Base-by-base conservation (phyloP, 2,113 vertebrate species). In the Pelecanoides urinatrix region DNA sequence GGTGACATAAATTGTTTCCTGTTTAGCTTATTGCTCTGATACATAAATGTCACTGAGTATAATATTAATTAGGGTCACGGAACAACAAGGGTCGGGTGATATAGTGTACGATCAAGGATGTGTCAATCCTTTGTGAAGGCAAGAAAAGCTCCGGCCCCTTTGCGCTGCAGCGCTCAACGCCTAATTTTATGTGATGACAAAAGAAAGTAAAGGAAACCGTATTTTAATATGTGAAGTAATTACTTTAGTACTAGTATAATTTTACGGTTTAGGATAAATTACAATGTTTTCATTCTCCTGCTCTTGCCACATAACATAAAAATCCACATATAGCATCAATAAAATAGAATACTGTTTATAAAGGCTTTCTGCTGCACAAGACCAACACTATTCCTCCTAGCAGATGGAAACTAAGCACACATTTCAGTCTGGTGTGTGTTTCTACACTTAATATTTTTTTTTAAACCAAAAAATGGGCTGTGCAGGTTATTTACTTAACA, bases 1-100 rank as follows among this genome's bases (percentile, higher is more conserved):
- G 98, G 98, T 99, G 99, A 99, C 99, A 99, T 99, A 99, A 99
- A 99, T 99, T 99, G 99, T 99, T 99, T 99, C 98, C 98, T 98
- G 98, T 99, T 99, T 98, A 99, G 99, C 99, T 99, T 99, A 99
- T 99, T 98, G 98, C 99, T 98, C 97, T 97, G 98, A 98, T 98
- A 98, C 98, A 99, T 99, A 99, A 99, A 99, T 99, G 99, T 99
- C 99, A 98, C 96, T 47, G 78, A 95, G 97, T 96, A 95, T 98
- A 92, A 98, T 99, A 99, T 99, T 99, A 99, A 99, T 99, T 99
- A 99, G 98, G 97, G 98, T 97, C 98, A 97, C 87, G 65, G 98
- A 98, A 98, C 98, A 98, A 98, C 98, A 98, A 98, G 97, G 98
- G 98, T 99, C 98, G 93, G 98, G 98, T 98, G 97, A 98, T 98